These are phyloP conservation scores for Hippopotamus amphibius DNA, from an alignment of 2,113 vertebrate genomes.

Conservation along the genomic window DNA sequence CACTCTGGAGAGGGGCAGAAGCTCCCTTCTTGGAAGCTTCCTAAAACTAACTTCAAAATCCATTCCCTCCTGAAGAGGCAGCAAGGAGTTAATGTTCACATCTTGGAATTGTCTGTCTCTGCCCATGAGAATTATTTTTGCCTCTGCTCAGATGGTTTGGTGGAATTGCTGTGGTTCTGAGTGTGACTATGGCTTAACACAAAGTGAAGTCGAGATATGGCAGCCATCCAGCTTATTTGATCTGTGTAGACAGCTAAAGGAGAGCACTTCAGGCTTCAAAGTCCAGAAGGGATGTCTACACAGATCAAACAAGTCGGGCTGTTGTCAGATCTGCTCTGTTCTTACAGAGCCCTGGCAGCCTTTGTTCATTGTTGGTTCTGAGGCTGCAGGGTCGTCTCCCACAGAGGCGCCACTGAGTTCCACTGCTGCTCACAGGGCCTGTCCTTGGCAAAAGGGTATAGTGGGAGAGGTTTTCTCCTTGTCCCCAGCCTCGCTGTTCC, in stretches of 20 bases:
- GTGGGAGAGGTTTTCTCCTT: conserved; percentile 62
- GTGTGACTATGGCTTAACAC: conserved; percentile 68
- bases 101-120: conserved; percentile 56
- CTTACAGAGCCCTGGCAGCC: conserved; percentile 51
- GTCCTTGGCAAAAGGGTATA: conserved; percentile 62
- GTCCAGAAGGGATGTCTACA: conserved; percentile 73
- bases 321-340: conserved; percentile 66
- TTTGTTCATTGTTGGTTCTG: conserved; percentile 78
- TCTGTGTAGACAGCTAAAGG: conserved; percentile 76
- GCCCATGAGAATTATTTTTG: conserved; percentile 77
- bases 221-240: conserved; percentile 75
- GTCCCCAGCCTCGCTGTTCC: conserved; percentile 24
- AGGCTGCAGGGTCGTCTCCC: conserved; percentile 66
- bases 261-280: conserved; percentile 74
- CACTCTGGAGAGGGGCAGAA: background rate
- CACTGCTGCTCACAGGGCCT: background rate
- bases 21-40: background rate
- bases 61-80: conserved; percentile 19
- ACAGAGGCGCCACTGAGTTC: background rate
- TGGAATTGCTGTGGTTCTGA: conserved; percentile 46
- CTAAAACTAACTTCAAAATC: conserved; percentile 43
- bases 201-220: conserved; percentile 72
- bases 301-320: conserved; percentile 52
- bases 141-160: conserved; percentile 76
- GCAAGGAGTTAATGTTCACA: conserved; percentile 68